These are phyloP conservation scores for Erythrocercus mccallii DNA, from an alignment of 2,113 vertebrate genomes.

Conservation along the genomic window DNA sequence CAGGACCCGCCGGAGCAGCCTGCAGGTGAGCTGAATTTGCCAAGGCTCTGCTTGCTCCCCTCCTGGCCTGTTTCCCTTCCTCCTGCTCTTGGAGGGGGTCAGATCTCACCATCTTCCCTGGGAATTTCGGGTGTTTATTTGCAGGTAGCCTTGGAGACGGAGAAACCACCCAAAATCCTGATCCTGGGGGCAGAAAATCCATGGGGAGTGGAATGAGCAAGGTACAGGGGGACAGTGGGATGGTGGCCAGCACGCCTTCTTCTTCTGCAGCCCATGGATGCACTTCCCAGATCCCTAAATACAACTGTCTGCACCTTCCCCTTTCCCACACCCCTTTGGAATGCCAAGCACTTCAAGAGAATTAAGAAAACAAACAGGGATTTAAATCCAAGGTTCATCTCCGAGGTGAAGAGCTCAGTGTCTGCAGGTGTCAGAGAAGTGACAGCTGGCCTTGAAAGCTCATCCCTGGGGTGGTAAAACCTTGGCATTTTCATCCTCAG, in stretches of 20 bases:
- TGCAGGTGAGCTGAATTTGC: background rate
- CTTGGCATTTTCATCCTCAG: background rate
- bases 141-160: background rate
- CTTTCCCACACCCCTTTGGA: background rate
- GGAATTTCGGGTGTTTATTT: background rate
- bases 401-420: background rate
- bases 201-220: constrained; percentile 74
- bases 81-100: background rate
- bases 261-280: background rate
- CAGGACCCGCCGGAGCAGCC: background rate
- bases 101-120: background rate
- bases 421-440: background rate
- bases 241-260: background rate
- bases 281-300: background rate
- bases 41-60: background rate
- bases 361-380: background rate
- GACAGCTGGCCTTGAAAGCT: background rate
- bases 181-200: background rate
- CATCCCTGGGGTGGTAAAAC: background rate
- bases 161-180: background rate
- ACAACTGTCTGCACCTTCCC: fast-evolving
- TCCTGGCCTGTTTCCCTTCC: fast-evolving
- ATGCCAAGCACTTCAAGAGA: background rate
- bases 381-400: background rate
- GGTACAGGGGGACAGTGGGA: constrained; percentile 1